A percentile compares a stretch with the other conserved stretches of the same genome.
Evolutionary conservation across 2,113 vertebrate genomes (phyloP).

Genomic region (Atlantisia rogersi): DNA sequence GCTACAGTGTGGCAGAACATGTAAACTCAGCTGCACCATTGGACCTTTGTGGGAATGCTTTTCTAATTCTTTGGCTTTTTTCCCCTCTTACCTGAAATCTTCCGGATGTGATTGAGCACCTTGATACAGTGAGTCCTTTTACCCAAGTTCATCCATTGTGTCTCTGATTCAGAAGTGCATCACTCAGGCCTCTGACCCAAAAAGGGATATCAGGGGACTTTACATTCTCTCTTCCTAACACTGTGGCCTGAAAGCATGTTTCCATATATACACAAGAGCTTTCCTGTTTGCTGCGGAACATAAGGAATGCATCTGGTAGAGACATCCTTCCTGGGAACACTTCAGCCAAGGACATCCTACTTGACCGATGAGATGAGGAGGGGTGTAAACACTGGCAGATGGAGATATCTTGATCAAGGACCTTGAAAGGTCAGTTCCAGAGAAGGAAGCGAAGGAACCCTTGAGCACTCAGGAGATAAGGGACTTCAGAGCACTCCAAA

Average conservation of each 20-base stretch:
- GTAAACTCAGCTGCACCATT: background rate
- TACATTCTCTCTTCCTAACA: fast-evolving
- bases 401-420: background rate
- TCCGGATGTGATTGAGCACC: background rate
- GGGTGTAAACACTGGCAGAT: background rate
- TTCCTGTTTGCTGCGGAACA: background rate
- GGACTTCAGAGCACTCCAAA: background rate
- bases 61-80: background rate
- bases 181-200: background rate
- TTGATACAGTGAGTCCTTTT: background rate
- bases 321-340: conserved; percentile 19
- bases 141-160: background rate
- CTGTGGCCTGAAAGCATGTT: background rate
- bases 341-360: conserved; percentile 31
- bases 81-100: background rate
- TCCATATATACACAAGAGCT: background rate
- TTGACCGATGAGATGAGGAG: background rate
- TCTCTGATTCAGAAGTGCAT: background rate
- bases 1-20: background rate
- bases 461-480: background rate
- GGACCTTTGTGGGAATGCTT: background rate
- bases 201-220: background rate
- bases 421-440: background rate
- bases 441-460: background rate
- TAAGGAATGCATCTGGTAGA: background rate